Evolutionary conservation across 2,113 vertebrate species (phyloP).

Genomic region (Hylia prasina): DNA sequence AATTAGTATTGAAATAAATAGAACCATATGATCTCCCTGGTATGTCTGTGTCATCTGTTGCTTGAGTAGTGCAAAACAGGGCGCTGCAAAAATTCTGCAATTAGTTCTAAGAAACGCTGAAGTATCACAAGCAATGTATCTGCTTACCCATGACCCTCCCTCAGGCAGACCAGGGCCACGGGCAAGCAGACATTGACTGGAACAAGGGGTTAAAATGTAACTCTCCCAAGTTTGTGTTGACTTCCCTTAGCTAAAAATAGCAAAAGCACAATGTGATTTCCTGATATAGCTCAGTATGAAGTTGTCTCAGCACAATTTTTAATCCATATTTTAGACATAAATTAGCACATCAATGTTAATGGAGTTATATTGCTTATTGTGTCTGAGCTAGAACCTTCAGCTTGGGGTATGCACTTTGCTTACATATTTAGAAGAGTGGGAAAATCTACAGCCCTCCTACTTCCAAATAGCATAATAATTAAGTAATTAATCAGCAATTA

Average conservation of each 20-base stretch:
- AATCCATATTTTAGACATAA: not conserved
- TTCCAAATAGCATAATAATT: not conserved
- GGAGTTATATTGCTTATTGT: not conserved
- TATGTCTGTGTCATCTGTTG: not conserved
- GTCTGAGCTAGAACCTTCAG: not conserved
- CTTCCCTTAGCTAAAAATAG: not conserved
- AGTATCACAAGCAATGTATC: not conserved
- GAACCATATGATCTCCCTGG: not conserved
- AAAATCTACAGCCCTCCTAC: not conserved
- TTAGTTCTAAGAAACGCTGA: not conserved
- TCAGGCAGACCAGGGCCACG: not conserved
- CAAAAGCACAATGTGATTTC: not conserved
- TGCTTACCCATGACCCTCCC: not conserved
- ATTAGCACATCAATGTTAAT: not conserved
- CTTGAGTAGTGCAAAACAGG: not conserved
- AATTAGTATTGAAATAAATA: not conserved
- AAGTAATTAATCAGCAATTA: not conserved
- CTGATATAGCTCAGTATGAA: not conserved
- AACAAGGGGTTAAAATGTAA: not conserved
- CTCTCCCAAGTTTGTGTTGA: not conserved
- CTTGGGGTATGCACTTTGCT: not conserved
- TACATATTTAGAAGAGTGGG: not conserved
- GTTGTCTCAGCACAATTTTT: not conserved
- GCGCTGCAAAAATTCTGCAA: not conserved
- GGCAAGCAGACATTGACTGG: not conserved